phyloP scores from a whole-genome alignment of 2,113 vertebrate genomes.

The Cricetomys ansorgei region DNA sequence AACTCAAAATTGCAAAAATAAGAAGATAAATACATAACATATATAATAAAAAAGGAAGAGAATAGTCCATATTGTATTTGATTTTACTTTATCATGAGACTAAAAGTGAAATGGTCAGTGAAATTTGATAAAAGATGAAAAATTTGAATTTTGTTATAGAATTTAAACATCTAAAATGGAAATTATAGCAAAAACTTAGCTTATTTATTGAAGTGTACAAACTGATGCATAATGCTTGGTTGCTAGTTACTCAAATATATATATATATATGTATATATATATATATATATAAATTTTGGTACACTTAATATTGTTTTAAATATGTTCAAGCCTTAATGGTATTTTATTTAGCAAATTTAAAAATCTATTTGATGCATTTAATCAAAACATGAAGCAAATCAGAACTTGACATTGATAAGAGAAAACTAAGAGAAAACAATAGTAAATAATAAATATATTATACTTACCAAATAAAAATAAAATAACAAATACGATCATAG shows the following conservation, averaged over 20 bases:
- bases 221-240: neutral
- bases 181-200: neutral
- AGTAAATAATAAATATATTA: too few relatives aligned
- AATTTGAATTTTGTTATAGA: neutral
- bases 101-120: neutral
- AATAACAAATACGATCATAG: neutral
- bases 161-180: neutral
- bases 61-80: neutral
- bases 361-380: neutral
- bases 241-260: neutral
- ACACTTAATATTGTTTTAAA: neutral
- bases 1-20: neutral
- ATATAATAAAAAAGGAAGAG: neutral
- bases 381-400: neutral
- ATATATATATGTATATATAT: neutral
- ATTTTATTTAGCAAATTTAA: neutral
- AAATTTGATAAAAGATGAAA: neutral
- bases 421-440: too few relatives aligned
- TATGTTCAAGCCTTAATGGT: neutral
- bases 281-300: neutral
- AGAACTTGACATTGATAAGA: neutral
- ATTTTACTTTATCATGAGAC: neutral
- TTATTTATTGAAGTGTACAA: neutral
- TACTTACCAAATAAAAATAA: too few relatives aligned
- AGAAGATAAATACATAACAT: neutral